Evolutionary conservation across 2,113 vertebrate genomes (phyloP).

Genomic region (Leptocoma aspasia): DNA sequence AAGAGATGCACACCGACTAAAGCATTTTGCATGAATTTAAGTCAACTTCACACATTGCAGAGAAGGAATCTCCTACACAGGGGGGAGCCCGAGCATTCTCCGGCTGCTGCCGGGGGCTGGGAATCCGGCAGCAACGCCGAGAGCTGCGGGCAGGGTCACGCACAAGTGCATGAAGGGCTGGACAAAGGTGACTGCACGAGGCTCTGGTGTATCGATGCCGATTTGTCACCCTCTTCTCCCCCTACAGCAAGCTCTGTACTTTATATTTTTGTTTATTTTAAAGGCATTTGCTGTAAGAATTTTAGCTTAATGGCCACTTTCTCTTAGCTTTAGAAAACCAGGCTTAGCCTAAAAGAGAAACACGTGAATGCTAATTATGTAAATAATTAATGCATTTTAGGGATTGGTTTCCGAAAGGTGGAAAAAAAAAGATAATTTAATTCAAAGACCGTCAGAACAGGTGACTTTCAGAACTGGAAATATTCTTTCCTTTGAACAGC

Average conservation of each 20-base stretch:
- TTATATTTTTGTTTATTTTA: background rate
- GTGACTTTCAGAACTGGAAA: background rate
- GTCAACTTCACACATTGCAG: background rate
- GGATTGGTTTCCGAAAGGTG: background rate
- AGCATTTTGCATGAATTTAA: background rate
- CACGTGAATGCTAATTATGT: background rate
- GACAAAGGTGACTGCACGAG: background rate
- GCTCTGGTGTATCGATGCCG: background rate
- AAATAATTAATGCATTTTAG: background rate
- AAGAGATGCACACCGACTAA: background rate
- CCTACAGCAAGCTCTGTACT: background rate
- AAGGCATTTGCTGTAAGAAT: background rate
- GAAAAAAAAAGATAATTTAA: background rate
- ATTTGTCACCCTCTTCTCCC: background rate
- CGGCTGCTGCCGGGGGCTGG: background rate
- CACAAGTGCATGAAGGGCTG: background rate
- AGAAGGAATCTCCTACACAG: background rate
- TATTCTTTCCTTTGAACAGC: constrained; percentile 34
- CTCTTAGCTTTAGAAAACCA: background rate
- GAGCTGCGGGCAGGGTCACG: background rate
- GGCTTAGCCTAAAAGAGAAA: background rate
- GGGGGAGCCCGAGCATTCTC: constrained; percentile 60
- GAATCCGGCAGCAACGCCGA: background rate
- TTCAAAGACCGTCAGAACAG: background rate
- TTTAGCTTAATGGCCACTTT: background rate